Evolutionary conservation across 2,888 invertebrate species (phyloP).

Genomic region (Dermolepida albohirtum): DNA sequence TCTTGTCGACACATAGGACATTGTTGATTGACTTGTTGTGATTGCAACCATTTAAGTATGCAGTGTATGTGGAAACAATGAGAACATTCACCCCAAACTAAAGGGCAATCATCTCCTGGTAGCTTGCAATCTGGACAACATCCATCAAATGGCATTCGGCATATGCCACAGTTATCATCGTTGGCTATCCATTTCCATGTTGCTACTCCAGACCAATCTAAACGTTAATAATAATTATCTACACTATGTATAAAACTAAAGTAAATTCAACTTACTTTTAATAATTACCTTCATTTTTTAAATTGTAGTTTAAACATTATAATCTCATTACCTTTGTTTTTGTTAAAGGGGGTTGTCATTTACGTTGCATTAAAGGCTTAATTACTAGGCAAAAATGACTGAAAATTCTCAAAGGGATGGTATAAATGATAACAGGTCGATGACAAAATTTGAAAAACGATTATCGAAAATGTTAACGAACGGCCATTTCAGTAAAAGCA

Average conservation of each 20-base stretch:
- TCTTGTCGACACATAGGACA: constrained; percentile 99
- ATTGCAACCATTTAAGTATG: constrained; percentile 99
- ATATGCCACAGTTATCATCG: constrained; percentile 99
- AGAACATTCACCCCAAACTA: constrained; percentile 98
- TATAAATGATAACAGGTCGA: constrained; percentile 26
- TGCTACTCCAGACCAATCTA: constrained; percentile 95
- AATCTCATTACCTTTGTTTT: constrained; percentile 35
- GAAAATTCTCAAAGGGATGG: constrained; percentile 12
- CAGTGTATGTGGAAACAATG: constrained; percentile 99
- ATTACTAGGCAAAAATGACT: constrained; percentile 10
- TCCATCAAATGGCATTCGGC: constrained; percentile 98
- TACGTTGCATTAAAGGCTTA: background rate
- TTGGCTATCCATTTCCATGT: constrained; percentile 99
- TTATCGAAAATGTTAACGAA: constrained; percentile 35
- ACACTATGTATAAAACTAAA: constrained; percentile 10
- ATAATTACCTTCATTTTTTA: constrained; percentile 72
- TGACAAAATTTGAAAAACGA: constrained; percentile 41
- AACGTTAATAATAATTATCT: constrained; percentile 41
- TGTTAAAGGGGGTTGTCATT: constrained; percentile 12
- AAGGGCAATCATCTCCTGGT: constrained; percentile 97
- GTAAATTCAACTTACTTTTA: constrained; percentile 68
- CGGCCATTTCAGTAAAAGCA: constrained; percentile 34
- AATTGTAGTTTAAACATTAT: background rate
- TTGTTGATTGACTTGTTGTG: constrained; percentile 87
- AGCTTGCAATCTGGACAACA: constrained; percentile 98